Base-by-base conservation (phyloP, 2,113 vertebrate genomes). In the Canis aureus region DNA sequence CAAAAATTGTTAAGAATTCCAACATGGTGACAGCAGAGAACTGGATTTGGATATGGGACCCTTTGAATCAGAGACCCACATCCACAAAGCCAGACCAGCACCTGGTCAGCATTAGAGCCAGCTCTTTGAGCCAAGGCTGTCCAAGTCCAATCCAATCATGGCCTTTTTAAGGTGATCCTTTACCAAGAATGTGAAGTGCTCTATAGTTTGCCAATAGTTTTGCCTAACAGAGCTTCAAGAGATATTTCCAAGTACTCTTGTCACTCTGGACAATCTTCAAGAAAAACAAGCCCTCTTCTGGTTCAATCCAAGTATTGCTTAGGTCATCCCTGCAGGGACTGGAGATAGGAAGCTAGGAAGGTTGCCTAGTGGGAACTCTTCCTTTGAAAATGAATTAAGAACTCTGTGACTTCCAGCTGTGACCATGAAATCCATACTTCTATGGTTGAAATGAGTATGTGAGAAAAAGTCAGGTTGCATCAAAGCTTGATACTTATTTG, bases 341-440 rank as follows among this genome's bases (percentile, higher is more conserved):
- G 13, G 59, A 82, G 83, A 53, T 67, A 97, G 92, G 82, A 84
- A 29, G 64, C 35, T 95, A 84, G 97, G 94, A 97, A 84, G 59
- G 49, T 60, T 97, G 91, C 83, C 89, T 97, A 97, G 91, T 95
- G 95, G 94, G 94, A 97, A 93, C 32, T 83, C 96, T 96, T 91
- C 86, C 92, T 97, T 78, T 92, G 94, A 97, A 97, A 98, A 98
- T 97, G 79, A 98, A 97, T 98, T 97, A 98, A 98, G 96, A 95
- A 66, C 10, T 95, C 96, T 84, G 96, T 82, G 96, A 96, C 93
- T 98, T 98, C 98, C 96, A 98, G 94, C 97, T 98, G 97, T 93
- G 94, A 91, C 97, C 96, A 35, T 98, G 97, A 98, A 98, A 98
- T 98, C 96, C 83, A 76, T 9, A 1, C 49, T 97, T 95, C 94